Conservation (phyloP, 2,113 vertebrate genomes). For the Cyphomyrus discorhynchus region DNA sequence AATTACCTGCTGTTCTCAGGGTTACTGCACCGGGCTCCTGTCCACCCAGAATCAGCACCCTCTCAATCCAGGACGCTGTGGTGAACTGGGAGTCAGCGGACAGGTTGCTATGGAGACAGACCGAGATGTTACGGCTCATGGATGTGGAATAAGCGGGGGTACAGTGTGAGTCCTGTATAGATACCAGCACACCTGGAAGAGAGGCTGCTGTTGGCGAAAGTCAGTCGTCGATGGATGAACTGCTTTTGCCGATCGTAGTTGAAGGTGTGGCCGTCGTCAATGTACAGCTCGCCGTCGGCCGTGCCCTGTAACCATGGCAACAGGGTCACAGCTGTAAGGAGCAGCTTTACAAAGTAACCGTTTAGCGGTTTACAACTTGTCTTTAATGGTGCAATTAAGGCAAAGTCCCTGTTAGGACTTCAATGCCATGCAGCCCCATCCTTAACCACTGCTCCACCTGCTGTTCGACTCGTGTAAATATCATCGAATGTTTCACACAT, state of each 20-base stretch:
- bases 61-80: slow-evolving; percentile 73
- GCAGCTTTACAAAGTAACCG: not conserved
- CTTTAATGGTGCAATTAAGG: not conserved
- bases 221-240: slow-evolving; percentile 69
- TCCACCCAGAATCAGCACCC: slow-evolving; percentile 70
- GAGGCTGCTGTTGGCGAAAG: slow-evolving; percentile 63
- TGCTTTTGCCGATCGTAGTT: slow-evolving; percentile 63
- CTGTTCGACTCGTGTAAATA: not conserved
- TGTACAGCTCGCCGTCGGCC: slow-evolving; percentile 74
- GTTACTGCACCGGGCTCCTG: slow-evolving; percentile 62
- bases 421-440: not conserved
- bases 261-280: slow-evolving; percentile 81
- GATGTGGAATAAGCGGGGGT: not conserved
- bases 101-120: slow-evolving; percentile 55
- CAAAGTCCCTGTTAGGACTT: not conserved
- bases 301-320: slow-evolving; percentile 54
- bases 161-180: not conserved
- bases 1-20: slow-evolving; percentile 60
- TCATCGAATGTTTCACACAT: not conserved
- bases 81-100: slow-evolving; percentile 63
- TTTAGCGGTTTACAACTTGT: not conserved
- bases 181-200: slow-evolving; percentile 63
- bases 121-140: too few species aligned
- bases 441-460: not conserved
- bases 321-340: not conserved